Evolutionary conservation across 2,888 invertebrate genomes (phyloP).

Genomic region (Morpho deidamia): DNA sequence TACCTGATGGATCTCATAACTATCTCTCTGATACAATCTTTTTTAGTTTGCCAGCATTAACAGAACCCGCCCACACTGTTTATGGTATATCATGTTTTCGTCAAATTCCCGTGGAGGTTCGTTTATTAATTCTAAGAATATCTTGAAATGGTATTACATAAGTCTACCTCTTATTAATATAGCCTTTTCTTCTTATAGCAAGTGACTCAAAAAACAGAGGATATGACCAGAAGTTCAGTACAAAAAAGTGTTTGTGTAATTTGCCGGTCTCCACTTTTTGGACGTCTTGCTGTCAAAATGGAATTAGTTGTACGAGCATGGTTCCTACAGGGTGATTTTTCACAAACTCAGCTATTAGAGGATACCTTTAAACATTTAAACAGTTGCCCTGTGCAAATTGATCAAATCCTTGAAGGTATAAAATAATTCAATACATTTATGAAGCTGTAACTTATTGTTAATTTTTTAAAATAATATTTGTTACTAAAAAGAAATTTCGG

Average conservation of each 20-base stretch:
- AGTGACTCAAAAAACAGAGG: conserved; percentile 93
- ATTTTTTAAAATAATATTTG: too few relatives aligned
- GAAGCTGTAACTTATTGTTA: background rate
- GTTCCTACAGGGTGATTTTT: conserved; percentile 96
- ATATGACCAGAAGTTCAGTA: conserved; percentile 97
- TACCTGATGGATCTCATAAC: conserved; percentile 99
- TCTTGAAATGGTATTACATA: too few relatives aligned
- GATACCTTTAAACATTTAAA: conserved; percentile 96
- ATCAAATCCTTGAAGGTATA: conserved; percentile 70
- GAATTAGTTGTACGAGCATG: conserved; percentile 97
- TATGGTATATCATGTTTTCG: conserved; percentile 98
- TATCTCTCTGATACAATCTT: conserved; percentile 96
- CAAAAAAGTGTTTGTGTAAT: conserved; percentile 99
- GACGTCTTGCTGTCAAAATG: conserved; percentile 96
- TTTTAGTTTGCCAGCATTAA: conserved; percentile 95
- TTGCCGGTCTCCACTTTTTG: conserved; percentile 93
- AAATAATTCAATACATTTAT: background rate
- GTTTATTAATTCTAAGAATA: background rate
- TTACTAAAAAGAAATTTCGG: too few relatives aligned
- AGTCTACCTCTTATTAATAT: too few relatives aligned
- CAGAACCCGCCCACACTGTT: conserved; percentile 89
- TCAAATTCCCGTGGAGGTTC: conserved; percentile 95
- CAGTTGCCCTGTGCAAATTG: conserved; percentile 83
- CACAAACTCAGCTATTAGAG: conserved; percentile 90
- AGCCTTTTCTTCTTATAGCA: conserved; percentile 76